Base-by-base conservation (phyloP, 2,797 vertebrate species). In the Alosa sapidissima region DNA sequence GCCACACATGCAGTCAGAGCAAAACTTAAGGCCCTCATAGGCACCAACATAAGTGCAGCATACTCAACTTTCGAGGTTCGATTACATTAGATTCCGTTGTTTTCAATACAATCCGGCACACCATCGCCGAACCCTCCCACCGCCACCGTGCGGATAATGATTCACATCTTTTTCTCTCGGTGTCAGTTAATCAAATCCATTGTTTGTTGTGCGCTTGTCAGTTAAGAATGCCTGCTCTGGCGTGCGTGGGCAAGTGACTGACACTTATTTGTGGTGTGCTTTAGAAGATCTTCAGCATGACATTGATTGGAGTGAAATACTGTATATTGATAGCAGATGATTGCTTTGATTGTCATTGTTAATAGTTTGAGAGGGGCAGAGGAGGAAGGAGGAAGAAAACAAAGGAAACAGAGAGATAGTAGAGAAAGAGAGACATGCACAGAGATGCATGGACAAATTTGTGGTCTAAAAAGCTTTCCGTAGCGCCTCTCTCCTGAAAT, bases 381-480 rank as follows among this genome's bases (percentile, higher is more conserved):
- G 14, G n/a, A 19, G 13, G 55, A 21, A 14, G 24, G 55, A 14
- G 65, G 60, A 55, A 45, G 52, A 83, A 78, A 51, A 28, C 60
- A 13, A 81, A 49, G 78, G 58, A 24, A 1, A 2, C 52, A 81
- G 81, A 65, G 87, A 85, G 81, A 83, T 52, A n/a, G 85, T 82
- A 51, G 45, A 7, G 1, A 55, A 11, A 21, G 14, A 36, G 14
- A 45, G 3, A 45, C 10, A 72, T 41, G 6, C 11, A 78, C 16
- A 78, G 5, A 47, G 16, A 45, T 78, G 72, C 36, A 45, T 3
- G 72, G 14, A 2, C 36, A 78, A 78, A 78, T 78, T 78, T 78
- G 41, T 21, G 72, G 21, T 78, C 36, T 78, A 47, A 78, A 78
- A 78, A 78, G 72, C 36, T 21, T 47, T 41, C 72, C 1, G 16